Percentiles rank a stretch among this genome's conserved stretches.
Evolutionary conservation across 2,113 vertebrate genomes (phyloP).

Genomic region (Polypterus senegalus): DNA sequence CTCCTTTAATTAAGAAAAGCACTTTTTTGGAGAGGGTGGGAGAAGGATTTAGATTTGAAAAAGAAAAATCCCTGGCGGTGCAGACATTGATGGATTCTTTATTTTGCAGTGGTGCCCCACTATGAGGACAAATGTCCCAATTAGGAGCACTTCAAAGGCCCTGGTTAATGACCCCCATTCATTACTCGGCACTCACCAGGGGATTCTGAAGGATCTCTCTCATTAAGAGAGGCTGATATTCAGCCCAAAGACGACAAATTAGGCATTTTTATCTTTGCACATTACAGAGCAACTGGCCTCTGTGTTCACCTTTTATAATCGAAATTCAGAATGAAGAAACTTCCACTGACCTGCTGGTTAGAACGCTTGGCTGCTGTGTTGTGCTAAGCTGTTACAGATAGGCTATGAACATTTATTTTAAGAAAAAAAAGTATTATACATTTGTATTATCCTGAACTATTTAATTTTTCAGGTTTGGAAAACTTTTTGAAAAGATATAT

Average conservation of each 20-base stretch:
- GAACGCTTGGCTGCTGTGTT: too few species aligned
- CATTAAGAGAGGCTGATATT: conserved; percentile 43
- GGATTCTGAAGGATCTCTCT: conserved; percentile 31
- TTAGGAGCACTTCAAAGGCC: conserved; percentile 20
- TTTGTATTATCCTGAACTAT: too few species aligned
- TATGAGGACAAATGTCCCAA: conserved; percentile 22
- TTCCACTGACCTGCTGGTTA: too few species aligned
- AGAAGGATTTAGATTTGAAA: neutral
- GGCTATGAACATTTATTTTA: too few species aligned
- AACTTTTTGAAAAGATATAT: too few species aligned
- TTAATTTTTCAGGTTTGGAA: too few species aligned
- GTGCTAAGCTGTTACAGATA: too few species aligned
- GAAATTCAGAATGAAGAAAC: too few species aligned
- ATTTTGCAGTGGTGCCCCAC: conserved; percentile 14
- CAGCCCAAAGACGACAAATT: conserved; percentile 45
- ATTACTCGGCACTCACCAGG: conserved; percentile 31
- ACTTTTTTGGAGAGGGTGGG: neutral
- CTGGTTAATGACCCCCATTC: conserved; percentile 40
- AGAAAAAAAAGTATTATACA: too few species aligned
- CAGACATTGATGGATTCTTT: conserved; percentile 18
- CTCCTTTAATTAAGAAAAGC: neutral
- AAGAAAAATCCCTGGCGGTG: neutral
- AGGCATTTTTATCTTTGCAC: conserved; percentile 34
- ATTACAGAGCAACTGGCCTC: neutral
- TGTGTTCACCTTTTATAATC: too few species aligned